Base-by-base conservation (phyloP, 2,888 invertebrate species). In the Bimastos eiseni region DNA sequence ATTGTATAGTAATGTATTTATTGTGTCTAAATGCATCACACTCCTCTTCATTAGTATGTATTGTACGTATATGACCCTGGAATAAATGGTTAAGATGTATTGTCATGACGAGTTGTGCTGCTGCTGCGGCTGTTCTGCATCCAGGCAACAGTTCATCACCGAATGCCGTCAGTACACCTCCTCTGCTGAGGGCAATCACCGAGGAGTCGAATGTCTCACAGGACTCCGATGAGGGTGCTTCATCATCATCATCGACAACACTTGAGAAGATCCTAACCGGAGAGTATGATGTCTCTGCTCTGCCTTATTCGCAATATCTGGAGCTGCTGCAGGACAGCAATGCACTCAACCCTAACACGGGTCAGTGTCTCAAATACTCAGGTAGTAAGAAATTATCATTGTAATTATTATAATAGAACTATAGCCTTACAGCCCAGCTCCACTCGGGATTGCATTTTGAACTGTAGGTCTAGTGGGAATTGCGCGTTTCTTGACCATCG, bases 111-210 rank as follows among this genome's bases (percentile, higher is more conserved):
- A n/a, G 70, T 70, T 70, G 70, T 70, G 21, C 24, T 2, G 1
- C 30, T n/a, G n/a, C n/a, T 70, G 70, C 34, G 83, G 4, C n/a
- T 30, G 11, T 17, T 1, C 21, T 84, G 33, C 33, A 13, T 34
- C 34, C 17, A 86, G 86, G 86, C 21, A 36, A 34, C 21, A 86
- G n/a, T 37, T 86, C 89, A 34, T 89, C 89, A 37, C 89, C 89
- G n/a, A 41, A 89, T 30, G 37, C 89, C 89, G 44, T 89, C 89
- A 89, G 89, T 13, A 24, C 89, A 6, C n/a, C 89, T 38, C 89
- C 89, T 44, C 89, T 89, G 38, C 89, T 89, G 21, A 34, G 89
- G 33, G 89, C 89, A 30, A 89, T 89, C 38, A 89, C 89, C 44
- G 89, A 89, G 38, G 44, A 89, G 24, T 86, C 86, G 86, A 86